Base-by-base conservation (phyloP, 2,888 invertebrate species). In the Kryphioiulus occultus region DNA sequence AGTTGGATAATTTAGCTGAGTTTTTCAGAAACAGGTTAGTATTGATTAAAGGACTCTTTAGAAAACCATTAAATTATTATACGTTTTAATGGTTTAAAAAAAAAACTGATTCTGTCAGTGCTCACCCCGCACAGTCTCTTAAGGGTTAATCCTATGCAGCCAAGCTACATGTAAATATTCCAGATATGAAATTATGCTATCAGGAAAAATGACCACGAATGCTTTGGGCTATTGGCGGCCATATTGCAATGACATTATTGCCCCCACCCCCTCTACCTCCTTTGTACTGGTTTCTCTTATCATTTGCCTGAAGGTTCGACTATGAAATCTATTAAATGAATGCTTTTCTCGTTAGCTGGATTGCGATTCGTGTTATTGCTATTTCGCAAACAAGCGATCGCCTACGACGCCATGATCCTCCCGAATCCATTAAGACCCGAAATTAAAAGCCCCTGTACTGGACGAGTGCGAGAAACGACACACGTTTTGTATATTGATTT, bases 401-500 rank as follows among this genome's bases (percentile, higher is more conserved):
- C 26, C 68, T 26, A 68, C 26, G 68, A 26, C 26, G 10, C 26
- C 68, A 22, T 68, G 68, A 68, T 68, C 68, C 68, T 22, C 22
- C 9, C 1, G 26, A 26, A 68, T 68, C 68, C 68, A 68, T 68
- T 68, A 68, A 26, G 12, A 68, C 26, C 26, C 68, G 10, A 68
- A 68, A 22, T 68, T 68, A 68, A 68, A 68, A 68, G 68, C 12
- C 68, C 26, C 26, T 68, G n/a, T n/a, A 26, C 68, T 68, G 68
- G 68, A 26, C 68, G 26, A 10, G 26, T 26, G 68, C n/a, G 22
- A 68, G 26, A 10, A 26, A 0, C 26, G 68, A 26, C 68, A 68
- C 68, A 68, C 68, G 68, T 68, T 68, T 26, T 68, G 68, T 68
- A 26, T 68, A 68, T 68, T 68, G 68, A 68, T 68, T 68, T 68